A percentile compares a stretch with the other conserved stretches of the same genome.
Evolutionary conservation across 2,888 invertebrate genomes (phyloP).

Genomic region (Anticlea derivata): DNA sequence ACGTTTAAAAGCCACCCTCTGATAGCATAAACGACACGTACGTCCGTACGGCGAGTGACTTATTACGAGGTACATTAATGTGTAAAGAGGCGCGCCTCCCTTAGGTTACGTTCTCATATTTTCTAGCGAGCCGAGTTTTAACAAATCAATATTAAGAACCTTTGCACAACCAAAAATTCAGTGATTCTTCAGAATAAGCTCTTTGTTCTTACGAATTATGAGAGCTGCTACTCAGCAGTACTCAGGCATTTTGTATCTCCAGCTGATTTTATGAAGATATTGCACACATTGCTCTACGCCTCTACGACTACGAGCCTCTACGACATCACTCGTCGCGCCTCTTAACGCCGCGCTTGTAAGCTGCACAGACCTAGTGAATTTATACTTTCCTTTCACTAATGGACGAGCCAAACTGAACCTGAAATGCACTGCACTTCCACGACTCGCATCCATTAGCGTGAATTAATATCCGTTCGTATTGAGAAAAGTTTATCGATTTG

Average conservation of each 20-base stretch:
- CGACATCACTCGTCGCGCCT: neutral
- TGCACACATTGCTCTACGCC: no score
- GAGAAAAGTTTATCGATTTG: slow-evolving; percentile 26
- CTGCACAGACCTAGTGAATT: neutral
- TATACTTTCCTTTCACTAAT: slow-evolving; percentile 31
- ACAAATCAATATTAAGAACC: no score
- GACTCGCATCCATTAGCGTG: slow-evolving; percentile 59
- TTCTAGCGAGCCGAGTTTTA: neutral
- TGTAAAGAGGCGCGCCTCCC: slow-evolving; percentile 58
- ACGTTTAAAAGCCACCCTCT: slow-evolving; percentile 39
- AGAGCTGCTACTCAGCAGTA: no score
- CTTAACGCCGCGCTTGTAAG: slow-evolving; percentile 8
- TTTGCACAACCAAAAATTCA: no score
- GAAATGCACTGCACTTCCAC: slow-evolving; percentile 59
- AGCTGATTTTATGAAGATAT: no score
- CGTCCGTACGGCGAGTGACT: slow-evolving; percentile 35
- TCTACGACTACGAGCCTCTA: no score
- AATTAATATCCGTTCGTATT: slow-evolving; percentile 29
- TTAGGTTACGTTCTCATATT: slow-evolving; percentile 32
- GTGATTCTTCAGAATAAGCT: no score
- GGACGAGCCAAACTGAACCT: slow-evolving; percentile 38
- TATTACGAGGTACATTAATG: slow-evolving; percentile 50
- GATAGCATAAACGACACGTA: slow-evolving; percentile 36
- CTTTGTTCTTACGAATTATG: no score
- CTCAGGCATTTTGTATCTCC: no score